phyloP scores from a whole-genome alignment of 2,113 vertebrate species.

The Andinoacara biseriatus region DNA sequence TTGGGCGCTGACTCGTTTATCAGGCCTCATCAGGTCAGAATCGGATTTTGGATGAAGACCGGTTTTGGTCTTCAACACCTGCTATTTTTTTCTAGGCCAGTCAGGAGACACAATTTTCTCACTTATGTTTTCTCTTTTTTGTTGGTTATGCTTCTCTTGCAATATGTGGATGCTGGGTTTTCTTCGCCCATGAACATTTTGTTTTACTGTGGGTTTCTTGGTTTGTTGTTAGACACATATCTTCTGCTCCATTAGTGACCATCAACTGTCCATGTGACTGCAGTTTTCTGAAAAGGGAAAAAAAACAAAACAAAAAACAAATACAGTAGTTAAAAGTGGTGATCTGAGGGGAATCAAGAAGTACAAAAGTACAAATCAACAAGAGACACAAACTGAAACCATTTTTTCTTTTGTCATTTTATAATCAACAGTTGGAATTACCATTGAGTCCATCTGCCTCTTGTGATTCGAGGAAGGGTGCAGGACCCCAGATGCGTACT shows the following conservation, averaged over 20 bases:
- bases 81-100: constrained; percentile 51
- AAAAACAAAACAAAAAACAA: not conserved
- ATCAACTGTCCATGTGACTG: constrained; percentile 99
- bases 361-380: not conserved
- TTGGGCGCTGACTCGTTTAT: constrained; percentile 49
- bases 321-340: not conserved
- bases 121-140: constrained; percentile 56
- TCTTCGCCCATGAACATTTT: constrained; percentile 48
- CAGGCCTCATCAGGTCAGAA: constrained; percentile 50
- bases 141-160: constrained; percentile 57
- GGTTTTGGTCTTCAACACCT: constrained; percentile 53
- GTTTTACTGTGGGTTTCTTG: constrained; percentile 55
- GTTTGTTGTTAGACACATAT: constrained; percentile 81
- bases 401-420: not conserved
- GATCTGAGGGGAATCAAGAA: not conserved
- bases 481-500: constrained; percentile 98
- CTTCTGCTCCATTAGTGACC: constrained; percentile 88
- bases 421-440: constrained; percentile 42
- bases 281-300: constrained; percentile 87
- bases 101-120: constrained; percentile 50
- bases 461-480: constrained; percentile 92
- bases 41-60: constrained; percentile 51
- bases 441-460: constrained; percentile 89
- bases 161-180: constrained; percentile 52
- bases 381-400: accelerated